Evolutionary conservation across 2,113 vertebrate genomes (phyloP), one percentile per base, ranked within the genome.

Genomic region (Peromyscus californicus): DNA sequence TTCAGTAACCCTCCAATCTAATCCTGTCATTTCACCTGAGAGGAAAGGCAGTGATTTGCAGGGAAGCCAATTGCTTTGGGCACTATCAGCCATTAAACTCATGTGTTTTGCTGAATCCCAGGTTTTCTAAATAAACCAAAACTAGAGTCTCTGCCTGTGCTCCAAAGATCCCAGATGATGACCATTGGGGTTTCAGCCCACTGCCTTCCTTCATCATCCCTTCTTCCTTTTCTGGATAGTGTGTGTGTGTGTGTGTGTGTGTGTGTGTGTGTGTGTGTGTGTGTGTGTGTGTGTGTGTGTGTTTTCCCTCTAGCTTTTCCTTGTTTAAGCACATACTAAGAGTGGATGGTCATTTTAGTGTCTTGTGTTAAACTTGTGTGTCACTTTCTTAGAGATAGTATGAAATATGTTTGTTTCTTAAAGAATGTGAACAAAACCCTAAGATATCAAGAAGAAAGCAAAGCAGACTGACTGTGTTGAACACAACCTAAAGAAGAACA

Each of bases 361-460:
- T 96, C 79, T 54, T 51, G 0, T 70, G 36, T 91, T 80, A 96
- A 90, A 21, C 61, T 80, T 89, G 72, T 63, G 3, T 48, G 31
- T 42, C 2, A n/a, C 72, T 91, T 93, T 93, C 61, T 65, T 5
- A 87, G 36, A 67, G 39, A 54, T 51, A 78, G 54, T 24, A 21
- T n/a, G 85, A 74, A 61, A 75, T 92, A n/a, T 7, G 54, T 91
- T 75, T 91, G 67, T 63, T 91, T 54, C n/a, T 59, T 94, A 57
- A 88, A 78, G 72, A 63, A 89, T 90, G 22, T 88, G 51, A 95
- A 39, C 9, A 21, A 61, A 80, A 45, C 10, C 4, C 7, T 57
- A 48, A 76, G 83, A 21, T 85, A 36, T 1, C 42, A 75, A 33
- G n/a, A 93, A 94, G 69, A 69, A 91, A 93, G 76, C 88, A 17